Conservation (phyloP, 2,113 vertebrate species). For the Microtus pennsylvanicus region DNA sequence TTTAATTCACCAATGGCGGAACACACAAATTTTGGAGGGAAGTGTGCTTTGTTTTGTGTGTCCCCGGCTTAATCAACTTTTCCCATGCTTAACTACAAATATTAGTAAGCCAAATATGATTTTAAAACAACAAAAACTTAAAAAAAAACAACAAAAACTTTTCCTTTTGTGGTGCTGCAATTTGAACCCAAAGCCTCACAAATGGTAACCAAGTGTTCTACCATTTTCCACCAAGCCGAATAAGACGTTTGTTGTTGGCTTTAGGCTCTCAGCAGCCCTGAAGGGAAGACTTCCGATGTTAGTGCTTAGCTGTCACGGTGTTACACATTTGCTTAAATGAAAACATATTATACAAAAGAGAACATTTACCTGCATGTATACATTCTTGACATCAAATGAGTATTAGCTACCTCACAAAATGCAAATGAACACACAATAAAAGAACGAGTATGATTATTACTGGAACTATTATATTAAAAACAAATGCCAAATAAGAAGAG, state of each 20-base stretch:
- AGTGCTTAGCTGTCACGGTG: not conserved
- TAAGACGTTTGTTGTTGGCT: not conserved
- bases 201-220: no score
- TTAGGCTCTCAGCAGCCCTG: not conserved
- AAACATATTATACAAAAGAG: not conserved
- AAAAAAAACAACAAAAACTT: no score
- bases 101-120: not conserved
- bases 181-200: not conserved
- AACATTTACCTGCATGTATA: not conserved
- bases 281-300: not conserved
- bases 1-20: not conserved
- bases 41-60: not conserved
- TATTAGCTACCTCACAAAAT: slow-evolving; percentile 20
- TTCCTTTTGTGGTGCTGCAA: not conserved
- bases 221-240: not conserved
- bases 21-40: not conserved
- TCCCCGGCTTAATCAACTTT: slow-evolving; percentile 22
- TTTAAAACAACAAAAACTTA: not conserved
- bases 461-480: not conserved
- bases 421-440: not conserved
- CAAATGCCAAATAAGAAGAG: not conserved
- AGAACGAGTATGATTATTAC: not conserved
- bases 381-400: slow-evolving; percentile 4
- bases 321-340: not conserved
- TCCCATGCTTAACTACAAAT: not conserved